Evolutionary conservation across 2,888 invertebrate genomes (phyloP).

Genomic region (Cetonia aurata): DNA sequence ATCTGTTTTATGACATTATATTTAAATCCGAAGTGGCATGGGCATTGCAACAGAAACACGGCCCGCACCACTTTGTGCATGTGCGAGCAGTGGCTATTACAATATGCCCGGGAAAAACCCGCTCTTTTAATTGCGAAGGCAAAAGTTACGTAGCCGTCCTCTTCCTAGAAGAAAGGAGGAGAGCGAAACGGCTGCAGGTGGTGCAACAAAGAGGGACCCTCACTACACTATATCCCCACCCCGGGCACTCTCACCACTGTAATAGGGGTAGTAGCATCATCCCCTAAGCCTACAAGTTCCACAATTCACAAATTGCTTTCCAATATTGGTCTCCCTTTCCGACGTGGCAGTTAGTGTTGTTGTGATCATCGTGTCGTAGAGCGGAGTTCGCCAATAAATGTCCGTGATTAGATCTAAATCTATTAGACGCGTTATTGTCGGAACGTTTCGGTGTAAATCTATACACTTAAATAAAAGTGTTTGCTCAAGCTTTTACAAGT

Average conservation of each 20-base stretch:
- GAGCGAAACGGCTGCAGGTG: constrained; percentile 31
- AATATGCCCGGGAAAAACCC: constrained; percentile 41
- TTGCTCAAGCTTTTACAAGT: constrained; percentile 44
- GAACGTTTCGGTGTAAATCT: constrained; percentile 32
- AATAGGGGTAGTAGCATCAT: constrained; percentile 57
- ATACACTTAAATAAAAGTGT: constrained; percentile 39
- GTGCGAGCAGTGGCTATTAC: constrained; percentile 5
- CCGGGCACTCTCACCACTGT: constrained; percentile 55
- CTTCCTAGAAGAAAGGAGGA: constrained; percentile 38
- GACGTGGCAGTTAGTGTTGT: constrained; percentile 49
- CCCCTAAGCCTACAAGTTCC: constrained; percentile 62
- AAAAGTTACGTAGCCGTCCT: constrained; percentile 37
- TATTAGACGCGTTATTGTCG: constrained; percentile 37
- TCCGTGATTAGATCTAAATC: constrained; percentile 50
- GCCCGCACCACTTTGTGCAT: background rate
- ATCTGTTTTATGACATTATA: constrained; percentile 39
- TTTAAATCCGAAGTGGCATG: constrained; percentile 32
- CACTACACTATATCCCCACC: constrained; percentile 48
- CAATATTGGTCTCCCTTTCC: constrained; percentile 60
- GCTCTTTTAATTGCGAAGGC: constrained; percentile 42
- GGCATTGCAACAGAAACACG: constrained; percentile 24
- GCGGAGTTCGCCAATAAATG: constrained; percentile 49
- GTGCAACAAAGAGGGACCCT: constrained; percentile 29
- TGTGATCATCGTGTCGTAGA: constrained; percentile 45
- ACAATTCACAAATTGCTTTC: constrained; percentile 66